These are phyloP conservation scores for Megaceryle torquata DNA, from an alignment of 2,113 vertebrate species.

Conservation along the genomic window DNA sequence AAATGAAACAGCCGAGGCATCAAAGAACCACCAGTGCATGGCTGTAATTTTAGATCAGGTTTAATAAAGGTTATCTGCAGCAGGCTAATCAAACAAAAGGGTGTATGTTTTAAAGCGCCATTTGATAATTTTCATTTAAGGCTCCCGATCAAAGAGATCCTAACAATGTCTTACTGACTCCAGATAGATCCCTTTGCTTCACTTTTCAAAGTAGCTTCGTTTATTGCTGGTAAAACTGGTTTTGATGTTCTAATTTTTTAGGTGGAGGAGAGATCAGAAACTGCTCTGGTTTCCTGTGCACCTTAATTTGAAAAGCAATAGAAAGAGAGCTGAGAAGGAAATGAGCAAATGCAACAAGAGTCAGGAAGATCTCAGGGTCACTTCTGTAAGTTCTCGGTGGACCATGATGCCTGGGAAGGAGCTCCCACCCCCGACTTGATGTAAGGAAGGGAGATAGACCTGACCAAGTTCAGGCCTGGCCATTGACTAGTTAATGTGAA, in stretches of 20 bases:
- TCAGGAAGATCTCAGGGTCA: not conserved
- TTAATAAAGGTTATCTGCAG: conserved; percentile 96
- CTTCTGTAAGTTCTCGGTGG: not conserved
- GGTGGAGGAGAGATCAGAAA: conserved; percentile 65
- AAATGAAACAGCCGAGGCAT: conserved; percentile 85
- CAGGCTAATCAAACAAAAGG: conserved; percentile 89
- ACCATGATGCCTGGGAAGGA: not conserved
- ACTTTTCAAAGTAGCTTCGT: conserved; percentile 55
- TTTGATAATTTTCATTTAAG: conserved; percentile 91
- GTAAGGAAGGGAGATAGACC: not conserved
- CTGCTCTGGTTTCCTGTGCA: conserved; percentile 50
- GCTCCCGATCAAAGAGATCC: conserved; percentile 84
- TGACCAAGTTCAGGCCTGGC: not conserved
- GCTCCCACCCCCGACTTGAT: not conserved
- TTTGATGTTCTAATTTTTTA: conserved; percentile 72
- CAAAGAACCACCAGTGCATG: conserved; percentile 84
- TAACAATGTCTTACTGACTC: conserved; percentile 67
- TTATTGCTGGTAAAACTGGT: conserved; percentile 62
- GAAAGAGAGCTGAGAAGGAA: conserved; percentile 38
- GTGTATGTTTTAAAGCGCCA: conserved; percentile 80
- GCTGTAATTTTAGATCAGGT: conserved; percentile 91
- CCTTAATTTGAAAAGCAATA: conserved; percentile 62
- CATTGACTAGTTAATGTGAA: not conserved
- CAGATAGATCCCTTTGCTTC: conserved; percentile 60
- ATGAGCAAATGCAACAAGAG: conserved; percentile 26